phyloP scores from a whole-genome alignment of 2,113 vertebrate species.

The Serinus canaria region DNA sequence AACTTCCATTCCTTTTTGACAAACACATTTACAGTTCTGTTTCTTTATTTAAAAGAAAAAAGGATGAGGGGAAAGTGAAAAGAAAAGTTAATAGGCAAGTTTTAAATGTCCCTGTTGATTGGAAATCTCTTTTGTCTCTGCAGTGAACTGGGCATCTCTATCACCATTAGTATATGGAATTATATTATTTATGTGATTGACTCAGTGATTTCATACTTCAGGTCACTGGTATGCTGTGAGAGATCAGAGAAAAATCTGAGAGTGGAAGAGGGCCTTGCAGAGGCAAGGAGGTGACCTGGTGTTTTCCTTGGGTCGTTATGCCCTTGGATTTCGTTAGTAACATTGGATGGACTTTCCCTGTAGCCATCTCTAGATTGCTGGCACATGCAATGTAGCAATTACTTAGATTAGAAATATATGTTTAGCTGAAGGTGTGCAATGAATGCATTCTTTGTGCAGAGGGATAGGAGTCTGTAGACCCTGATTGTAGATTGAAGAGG shows the following conservation, averaged over 20 bases:
- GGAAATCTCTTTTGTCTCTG: neutral
- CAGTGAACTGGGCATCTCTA: neutral
- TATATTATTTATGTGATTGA: neutral
- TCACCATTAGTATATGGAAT: neutral
- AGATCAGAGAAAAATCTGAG: neutral
- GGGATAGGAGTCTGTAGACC: neutral
- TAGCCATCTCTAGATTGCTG: neutral
- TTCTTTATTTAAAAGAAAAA: neutral
- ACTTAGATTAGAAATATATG: neutral
- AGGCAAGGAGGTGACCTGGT: neutral
- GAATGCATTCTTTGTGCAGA: neutral
- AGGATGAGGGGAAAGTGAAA: rapidly evolving
- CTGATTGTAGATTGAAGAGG: neutral
- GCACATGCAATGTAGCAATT: neutral
- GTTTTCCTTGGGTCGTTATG: neutral
- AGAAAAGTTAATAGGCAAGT: neutral
- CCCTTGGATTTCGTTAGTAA: neutral
- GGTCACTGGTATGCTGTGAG: neutral
- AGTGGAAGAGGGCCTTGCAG: neutral
- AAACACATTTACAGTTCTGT: neutral
- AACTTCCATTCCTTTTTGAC: neutral
- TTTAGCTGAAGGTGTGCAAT: neutral
- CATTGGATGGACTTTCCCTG: neutral
- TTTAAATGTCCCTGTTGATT: neutral
- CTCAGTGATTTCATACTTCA: neutral